These are phyloP conservation scores for Carabus problematicus DNA, from an alignment of 2,888 invertebrate genomes.

Conservation along the genomic window DNA sequence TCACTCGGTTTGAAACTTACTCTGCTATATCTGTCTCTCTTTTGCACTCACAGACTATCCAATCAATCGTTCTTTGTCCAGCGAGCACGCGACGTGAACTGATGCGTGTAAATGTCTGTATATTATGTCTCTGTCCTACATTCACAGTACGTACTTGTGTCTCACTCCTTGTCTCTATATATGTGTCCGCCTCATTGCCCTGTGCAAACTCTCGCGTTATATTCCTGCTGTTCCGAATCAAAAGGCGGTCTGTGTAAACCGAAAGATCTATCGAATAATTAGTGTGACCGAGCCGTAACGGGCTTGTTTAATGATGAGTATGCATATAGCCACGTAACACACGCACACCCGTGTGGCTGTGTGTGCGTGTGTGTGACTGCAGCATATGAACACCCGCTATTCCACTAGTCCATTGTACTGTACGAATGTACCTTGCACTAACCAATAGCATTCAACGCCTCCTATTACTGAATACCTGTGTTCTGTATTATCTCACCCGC, in stretches of 20 bases:
- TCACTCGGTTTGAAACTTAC: constrained; percentile 6
- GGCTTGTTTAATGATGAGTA: constrained; percentile 6
- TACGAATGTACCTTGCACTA: no score
- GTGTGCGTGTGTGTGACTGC: no score
- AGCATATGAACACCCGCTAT: no score
- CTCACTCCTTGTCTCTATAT: background rate
- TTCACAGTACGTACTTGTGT: background rate
- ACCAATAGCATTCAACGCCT: no score
- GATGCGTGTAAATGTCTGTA: no score
- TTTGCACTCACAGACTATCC: background rate
- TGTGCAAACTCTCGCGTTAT: background rate
- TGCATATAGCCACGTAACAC: background rate
- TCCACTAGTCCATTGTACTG: no score
- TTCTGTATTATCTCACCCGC: no score
- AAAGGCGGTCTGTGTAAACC: constrained; percentile 36
- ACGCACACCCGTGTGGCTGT: no score
- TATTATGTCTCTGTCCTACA: background rate
- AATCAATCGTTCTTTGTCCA: constrained; percentile 5
- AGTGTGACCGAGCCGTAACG: constrained; percentile 16
- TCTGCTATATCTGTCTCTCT: background rate
- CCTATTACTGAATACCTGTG: no score
- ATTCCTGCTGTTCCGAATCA: constrained; percentile 16
- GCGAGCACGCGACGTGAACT: background rate
- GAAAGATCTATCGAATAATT: constrained; percentile 38
- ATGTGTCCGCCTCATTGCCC: constrained; percentile 9